Evolutionary conservation across 2,113 vertebrate species (phyloP), one percentile per base, ranked within the genome.

Genomic region (Nesoenas mayeri): DNA sequence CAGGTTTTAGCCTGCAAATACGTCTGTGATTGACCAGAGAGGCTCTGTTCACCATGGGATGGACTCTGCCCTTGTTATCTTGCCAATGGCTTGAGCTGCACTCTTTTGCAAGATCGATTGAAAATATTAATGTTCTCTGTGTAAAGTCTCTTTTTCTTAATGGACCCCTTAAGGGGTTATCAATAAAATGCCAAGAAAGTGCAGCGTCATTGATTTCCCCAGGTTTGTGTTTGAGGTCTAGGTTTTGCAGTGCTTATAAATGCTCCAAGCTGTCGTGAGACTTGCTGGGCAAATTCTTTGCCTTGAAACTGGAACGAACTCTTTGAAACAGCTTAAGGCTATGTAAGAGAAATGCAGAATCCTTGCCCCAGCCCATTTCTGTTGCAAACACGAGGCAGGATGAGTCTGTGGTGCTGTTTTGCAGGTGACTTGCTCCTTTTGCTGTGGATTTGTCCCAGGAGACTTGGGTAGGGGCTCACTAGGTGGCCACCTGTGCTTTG

Each of bases 171-270:
- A 60, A 53, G 92, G 79, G 69, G 48, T 96, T 96, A 95, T 96
- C 91, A 98, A 97, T 97, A 97, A 98, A 97, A 95, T 64, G 92
- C 88, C 91, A 74, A 22, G 87, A 60, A 97, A 97, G 79, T 28
- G 62, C 92, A 88, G 60, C 2, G 0, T 93, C 97, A 97, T 91
- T 64, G 96, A 96, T 94, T 92, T 90, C 69, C 92, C n/a, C 31
- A 29, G 70, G 31, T 82, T 94, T 54, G 70, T 32, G 74, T 67
- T 88, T 88, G 94, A 96, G 90, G 83, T 92, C 97, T 85, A 96
- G 90, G 83, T 91, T 97, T 85, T 93, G 90, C 85, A 58, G 72
- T 73, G 8, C 77, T 92, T 74, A 5, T 31, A 85, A 94, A 31
- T 58, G 85, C 82, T 74, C 89, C 26, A 20, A 57, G 57, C 70